phyloP scores from a whole-genome alignment of 1,140 invertebrate species.

The Ostrea denselamellosa region DNA sequence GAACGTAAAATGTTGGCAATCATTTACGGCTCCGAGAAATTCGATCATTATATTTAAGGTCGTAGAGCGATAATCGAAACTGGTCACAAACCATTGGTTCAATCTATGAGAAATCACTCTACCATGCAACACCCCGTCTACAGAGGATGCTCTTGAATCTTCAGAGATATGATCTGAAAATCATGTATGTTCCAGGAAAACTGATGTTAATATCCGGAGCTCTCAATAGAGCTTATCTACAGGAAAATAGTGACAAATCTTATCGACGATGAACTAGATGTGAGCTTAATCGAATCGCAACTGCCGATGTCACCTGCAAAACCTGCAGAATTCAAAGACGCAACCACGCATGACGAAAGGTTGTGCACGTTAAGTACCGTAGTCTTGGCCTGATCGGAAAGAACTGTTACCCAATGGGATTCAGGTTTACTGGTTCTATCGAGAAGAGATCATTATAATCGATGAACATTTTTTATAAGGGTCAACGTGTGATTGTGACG shows the following conservation, averaged over 20 bases:
- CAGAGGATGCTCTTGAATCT: constrained; percentile 44
- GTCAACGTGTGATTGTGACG: constrained; percentile 49
- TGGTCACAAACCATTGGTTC: constrained; percentile 66
- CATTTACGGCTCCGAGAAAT: constrained; percentile 79
- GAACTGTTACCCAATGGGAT: background rate
- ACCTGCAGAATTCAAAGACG: background rate
- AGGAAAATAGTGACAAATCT: background rate
- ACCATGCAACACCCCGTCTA: too few species aligned
- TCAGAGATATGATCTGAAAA: constrained; percentile 62
- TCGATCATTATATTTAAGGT: constrained; percentile 78
- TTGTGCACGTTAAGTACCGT: background rate
- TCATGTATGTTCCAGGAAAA: constrained; percentile 47
- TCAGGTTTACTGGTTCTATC: constrained; percentile 23
- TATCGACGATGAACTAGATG: constrained; percentile 30
- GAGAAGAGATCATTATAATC: constrained; percentile 45
- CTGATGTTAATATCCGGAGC: constrained; percentile 41
- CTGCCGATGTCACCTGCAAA: too few species aligned
- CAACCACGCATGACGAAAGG: background rate
- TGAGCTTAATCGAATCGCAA: constrained; percentile 7
- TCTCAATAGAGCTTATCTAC: constrained; percentile 19
- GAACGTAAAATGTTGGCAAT: constrained; percentile 81
- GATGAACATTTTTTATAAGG: constrained; percentile 54
- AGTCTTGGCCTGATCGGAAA: background rate
- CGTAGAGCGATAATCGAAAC: constrained; percentile 61
- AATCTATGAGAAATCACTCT: constrained; percentile 54